These are phyloP conservation scores for Microtus richardsoni DNA, from an alignment of 2,113 vertebrate genomes.

Conservation along the genomic window DNA sequence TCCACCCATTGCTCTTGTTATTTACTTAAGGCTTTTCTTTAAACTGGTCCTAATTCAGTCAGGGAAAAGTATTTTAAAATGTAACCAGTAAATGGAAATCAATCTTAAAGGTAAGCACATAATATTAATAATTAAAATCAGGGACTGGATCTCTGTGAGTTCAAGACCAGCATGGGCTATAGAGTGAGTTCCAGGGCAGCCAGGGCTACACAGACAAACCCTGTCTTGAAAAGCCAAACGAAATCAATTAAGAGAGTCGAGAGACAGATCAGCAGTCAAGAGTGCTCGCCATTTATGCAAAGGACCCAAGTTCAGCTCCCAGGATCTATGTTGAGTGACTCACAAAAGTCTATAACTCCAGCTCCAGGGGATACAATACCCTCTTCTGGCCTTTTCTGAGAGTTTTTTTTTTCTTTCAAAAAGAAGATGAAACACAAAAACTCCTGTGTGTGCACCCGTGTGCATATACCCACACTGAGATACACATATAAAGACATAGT, in stretches of 20 bases:
- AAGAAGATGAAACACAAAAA: too few species aligned
- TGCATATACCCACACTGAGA: neutral
- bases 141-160: neutral
- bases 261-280: neutral
- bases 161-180: neutral
- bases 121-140: neutral
- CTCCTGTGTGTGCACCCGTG: too few species aligned
- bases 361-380: neutral
- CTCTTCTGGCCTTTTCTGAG: neutral
- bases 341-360: neutral
- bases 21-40: conserved; percentile 45
- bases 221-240: neutral
- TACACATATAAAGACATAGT: neutral
- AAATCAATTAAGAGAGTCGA: neutral
- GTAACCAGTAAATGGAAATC: conserved; percentile 29
- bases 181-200: neutral
- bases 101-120: conserved; percentile 1
- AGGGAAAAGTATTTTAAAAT: conserved; percentile 39
- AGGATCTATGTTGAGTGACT: neutral
- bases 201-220: neutral
- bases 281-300: too few species aligned
- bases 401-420: too few species aligned
- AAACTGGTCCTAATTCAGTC: neutral
- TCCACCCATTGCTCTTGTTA: neutral
- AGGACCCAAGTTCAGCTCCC: neutral